Base-by-base conservation (phyloP, 2,888 invertebrate species). In the Cataglyphis altisquamis region DNA sequence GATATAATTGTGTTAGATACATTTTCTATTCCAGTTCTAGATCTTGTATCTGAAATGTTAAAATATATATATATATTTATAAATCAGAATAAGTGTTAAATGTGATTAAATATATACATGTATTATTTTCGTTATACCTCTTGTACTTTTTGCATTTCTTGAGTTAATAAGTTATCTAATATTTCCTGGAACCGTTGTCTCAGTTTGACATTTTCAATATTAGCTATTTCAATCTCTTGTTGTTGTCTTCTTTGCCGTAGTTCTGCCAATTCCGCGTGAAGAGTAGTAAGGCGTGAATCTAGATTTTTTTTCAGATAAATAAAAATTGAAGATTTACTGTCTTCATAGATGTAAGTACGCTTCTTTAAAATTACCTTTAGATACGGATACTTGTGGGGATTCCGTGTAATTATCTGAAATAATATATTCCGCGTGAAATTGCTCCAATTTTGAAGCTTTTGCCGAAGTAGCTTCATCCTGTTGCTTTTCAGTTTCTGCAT, bases 141-240 rank as follows among this genome's bases (percentile, higher is more conserved):
- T 94, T 98, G 97, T 86, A 97, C 97, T 90, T 97, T 97, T 90
- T 97, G 96, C 89, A 98, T 97, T 92, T 98, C 98, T 91, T 97
- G 97, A 45, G 95, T 93, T 86, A 97, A 96, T 15, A 98, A 95
- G 90, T 97, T 97, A 88, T 98, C 97, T 39, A 98, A 95, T 74
- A 97, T 97, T 88, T 97, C 97, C 93, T 97, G 97, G 94, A 99
- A 97, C 77, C 98, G 95, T 94, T 98, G 98, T 68, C 97, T 95
- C 18, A 98, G 94, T 15, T 98, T 97, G 86, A 97, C 95, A 94
- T 98, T 98, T 93, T 98, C 98, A 93, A 98, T 98, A 66, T 97
- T 97, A 32, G 97, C 96, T 85, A 98, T 97, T 95, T 98, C 98
- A 88, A 97, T 96, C 91, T 98, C 98, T 87, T 98, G 98, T 90